Percentiles rank a stretch among this genome's conserved stretches.
Conservation (phyloP, 2,888 invertebrate genomes). For the Drosophila borborema region DNA sequence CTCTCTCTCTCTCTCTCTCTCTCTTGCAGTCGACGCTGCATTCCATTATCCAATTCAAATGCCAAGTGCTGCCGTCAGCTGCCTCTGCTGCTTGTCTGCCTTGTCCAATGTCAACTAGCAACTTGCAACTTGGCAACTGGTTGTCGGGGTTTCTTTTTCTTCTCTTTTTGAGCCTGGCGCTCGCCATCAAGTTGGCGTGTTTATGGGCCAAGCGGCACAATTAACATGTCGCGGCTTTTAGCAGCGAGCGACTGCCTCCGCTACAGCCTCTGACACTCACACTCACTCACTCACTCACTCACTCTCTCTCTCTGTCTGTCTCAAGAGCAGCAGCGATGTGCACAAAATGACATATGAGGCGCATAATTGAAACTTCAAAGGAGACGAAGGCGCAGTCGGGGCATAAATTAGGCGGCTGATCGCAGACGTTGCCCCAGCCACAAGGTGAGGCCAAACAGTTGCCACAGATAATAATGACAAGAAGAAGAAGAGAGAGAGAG, state of each 20-base stretch:
- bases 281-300: background rate
- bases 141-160: conserved; percentile 12
- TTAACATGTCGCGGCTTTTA: conserved; percentile 83
- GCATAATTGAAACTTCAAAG: conserved; percentile 83
- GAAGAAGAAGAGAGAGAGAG: background rate
- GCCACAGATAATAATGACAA: conserved; percentile 47
- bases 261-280: conserved; percentile 8
- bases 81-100: background rate
- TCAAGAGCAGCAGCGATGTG: conserved; percentile 51
- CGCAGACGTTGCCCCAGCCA: conserved; percentile 52
- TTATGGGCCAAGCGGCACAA: conserved; percentile 82
- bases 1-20: background rate
- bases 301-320: background rate
- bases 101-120: conserved; percentile 14
- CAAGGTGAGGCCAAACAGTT: conserved; percentile 55
- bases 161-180: conserved; percentile 65
- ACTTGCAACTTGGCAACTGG: conserved; percentile 35
- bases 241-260: conserved; percentile 40
- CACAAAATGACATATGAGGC: conserved; percentile 82
- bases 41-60: conserved; percentile 36
- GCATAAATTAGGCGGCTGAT: conserved; percentile 79
- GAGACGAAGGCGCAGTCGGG: conserved; percentile 70
- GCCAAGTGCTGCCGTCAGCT: conserved; percentile 25
- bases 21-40: background rate
- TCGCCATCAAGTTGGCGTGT: conserved; percentile 82